These are phyloP conservation scores for Pterois miles DNA, from an alignment of 2,797 vertebrate species.

Conservation along the genomic window DNA sequence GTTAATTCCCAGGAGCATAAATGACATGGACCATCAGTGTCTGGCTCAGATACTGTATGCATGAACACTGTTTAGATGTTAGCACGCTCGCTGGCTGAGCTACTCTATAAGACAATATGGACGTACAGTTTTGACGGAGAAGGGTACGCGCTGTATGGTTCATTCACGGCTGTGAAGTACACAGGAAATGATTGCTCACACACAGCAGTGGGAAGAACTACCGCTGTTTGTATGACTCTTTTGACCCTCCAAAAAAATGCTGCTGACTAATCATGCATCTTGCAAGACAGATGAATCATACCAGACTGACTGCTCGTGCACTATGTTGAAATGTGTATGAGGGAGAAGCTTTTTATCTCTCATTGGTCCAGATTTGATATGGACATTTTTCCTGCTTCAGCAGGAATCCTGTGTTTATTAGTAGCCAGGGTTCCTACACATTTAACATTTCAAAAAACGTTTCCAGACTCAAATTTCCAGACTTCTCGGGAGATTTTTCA, in stretches of 20 bases:
- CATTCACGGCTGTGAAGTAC: constrained; percentile 2
- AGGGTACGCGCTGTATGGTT: not conserved
- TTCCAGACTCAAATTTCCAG: no score
- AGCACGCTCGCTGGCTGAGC: constrained; percentile 2
- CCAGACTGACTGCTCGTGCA: not conserved
- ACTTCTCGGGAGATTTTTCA: no score
- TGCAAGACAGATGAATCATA: constrained; percentile 55
- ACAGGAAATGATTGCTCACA: constrained; percentile 70
- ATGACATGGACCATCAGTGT: constrained; percentile 24
- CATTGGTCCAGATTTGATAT: not conserved
- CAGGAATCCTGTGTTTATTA: not conserved
- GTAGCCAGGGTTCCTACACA: not conserved
- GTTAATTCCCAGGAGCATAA: constrained; percentile 22
- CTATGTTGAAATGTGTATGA: constrained; percentile 21
- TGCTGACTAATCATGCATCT: constrained; percentile 25
- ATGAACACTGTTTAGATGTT: constrained; percentile 27
- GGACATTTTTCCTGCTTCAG: not conserved
- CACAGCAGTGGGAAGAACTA: constrained; percentile 25
- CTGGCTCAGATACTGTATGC: not conserved
- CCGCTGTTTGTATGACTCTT: constrained; percentile 41
- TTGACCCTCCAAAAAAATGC: constrained; percentile 21
- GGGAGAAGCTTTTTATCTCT: not conserved
- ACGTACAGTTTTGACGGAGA: not conserved
- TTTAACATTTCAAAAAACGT: no score
- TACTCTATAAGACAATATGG: constrained; percentile 8